Evolutionary conservation across 2,888 invertebrate species (phyloP).

Genomic region (Candidula unifasciata): DNA sequence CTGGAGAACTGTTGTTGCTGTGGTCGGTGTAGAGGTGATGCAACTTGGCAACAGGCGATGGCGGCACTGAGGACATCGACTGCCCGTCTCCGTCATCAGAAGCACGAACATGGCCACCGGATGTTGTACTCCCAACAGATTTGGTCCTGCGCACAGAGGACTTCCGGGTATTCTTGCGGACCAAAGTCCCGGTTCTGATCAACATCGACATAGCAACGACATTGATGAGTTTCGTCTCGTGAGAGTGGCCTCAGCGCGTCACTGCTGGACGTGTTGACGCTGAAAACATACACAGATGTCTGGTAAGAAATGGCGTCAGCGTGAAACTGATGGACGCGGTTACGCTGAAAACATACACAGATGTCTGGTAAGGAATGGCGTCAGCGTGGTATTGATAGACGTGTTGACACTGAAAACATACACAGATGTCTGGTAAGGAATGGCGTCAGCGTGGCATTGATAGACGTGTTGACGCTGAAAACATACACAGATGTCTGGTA

Average conservation of each 20-base stretch:
- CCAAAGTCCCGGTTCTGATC: conserved; percentile 56
- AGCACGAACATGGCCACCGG: conserved; percentile 37
- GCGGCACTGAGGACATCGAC: conserved; percentile 50
- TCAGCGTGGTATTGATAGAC: neutral
- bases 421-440: too few species aligned
- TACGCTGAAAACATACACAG: neutral
- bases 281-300: neutral
- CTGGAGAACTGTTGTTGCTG: conserved; percentile 32
- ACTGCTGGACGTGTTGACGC: neutral
- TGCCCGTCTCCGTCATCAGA: conserved; percentile 40
- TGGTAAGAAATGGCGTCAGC: neutral
- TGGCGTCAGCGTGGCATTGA: too few species aligned
- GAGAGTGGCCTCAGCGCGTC: neutral
- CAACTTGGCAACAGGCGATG: conserved; percentile 56
- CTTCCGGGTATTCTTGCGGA: conserved; percentile 53
- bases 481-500: too few species aligned
- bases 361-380: neutral
- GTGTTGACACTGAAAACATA: neutral
- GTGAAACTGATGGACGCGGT: neutral
- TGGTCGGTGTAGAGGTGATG: conserved; percentile 40
- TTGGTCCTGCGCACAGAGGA: conserved; percentile 56
- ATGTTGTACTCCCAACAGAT: conserved; percentile 51
- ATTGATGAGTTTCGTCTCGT: too few species aligned
- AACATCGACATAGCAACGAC: conserved; percentile 55
- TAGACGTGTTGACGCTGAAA: too few species aligned